Percentiles rank a stretch among this genome's conserved stretches.
Conservation (phyloP, 1,140 invertebrate species). For the Drosophila ananassae region DNA sequence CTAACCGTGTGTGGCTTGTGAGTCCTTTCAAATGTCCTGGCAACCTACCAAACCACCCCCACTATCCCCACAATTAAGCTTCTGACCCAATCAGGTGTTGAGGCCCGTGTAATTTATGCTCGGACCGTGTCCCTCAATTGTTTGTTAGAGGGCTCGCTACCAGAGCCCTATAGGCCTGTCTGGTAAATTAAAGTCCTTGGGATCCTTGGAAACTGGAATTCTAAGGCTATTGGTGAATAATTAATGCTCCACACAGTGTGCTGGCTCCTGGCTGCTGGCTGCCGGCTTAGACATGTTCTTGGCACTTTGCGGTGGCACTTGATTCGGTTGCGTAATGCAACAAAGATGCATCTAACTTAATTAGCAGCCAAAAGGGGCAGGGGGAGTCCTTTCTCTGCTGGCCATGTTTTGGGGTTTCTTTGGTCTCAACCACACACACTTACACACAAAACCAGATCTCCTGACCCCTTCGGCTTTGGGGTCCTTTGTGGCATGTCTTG, state of each 20-base stretch:
- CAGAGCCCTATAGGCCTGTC: slow-evolving; percentile 16
- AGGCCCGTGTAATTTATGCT: slow-evolving; percentile 63
- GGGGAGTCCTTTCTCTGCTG: slow-evolving; percentile 35
- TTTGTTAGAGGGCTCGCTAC: slow-evolving; percentile 28
- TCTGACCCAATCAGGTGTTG: slow-evolving; percentile 51
- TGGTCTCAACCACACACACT: slow-evolving; percentile 16
- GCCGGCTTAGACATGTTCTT: slow-evolving; percentile 24
- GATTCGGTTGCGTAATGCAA: slow-evolving; percentile 51
- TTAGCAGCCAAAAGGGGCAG: slow-evolving; percentile 47
- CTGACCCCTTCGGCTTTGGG: neutral
- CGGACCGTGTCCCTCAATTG: slow-evolving; percentile 35
- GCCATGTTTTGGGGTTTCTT: slow-evolving; percentile 47
- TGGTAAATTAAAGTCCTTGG: slow-evolving; percentile 50
- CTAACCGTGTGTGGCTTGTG: slow-evolving; percentile 36
- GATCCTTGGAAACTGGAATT: slow-evolving; percentile 33
- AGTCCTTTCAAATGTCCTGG: slow-evolving; percentile 32
- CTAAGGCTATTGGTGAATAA: slow-evolving; percentile 36
- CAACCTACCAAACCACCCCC: slow-evolving; percentile 12
- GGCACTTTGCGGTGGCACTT: slow-evolving; percentile 55
- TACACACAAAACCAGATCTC: neutral
- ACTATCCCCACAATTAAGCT: neutral
- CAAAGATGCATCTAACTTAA: slow-evolving; percentile 60
- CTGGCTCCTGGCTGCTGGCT: neutral
- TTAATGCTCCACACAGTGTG: slow-evolving; percentile 39
- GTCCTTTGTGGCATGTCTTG: slow-evolving; percentile 19